Base-by-base conservation (phyloP, 1,140 invertebrate genomes). In the Drosophila orosa region DNA sequence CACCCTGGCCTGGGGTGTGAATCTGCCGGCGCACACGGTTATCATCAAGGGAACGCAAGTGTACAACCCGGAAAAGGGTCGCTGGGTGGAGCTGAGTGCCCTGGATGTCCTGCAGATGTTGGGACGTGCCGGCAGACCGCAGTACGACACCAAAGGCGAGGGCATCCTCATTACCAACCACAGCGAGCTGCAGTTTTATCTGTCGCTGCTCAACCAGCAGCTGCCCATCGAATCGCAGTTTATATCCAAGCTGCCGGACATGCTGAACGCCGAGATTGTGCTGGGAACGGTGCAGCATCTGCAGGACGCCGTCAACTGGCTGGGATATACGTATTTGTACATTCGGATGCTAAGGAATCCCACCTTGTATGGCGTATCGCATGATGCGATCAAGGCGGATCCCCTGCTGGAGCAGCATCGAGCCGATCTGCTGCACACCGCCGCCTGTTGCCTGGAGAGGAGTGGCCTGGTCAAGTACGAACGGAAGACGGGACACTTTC, bases 41-140 rank as follows among this genome's bases (percentile, higher is more conserved):
- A 99, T 99, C 63, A 99, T 99, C 82, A 99, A 99, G 93, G 99
- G 98, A 24, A 99, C 99, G 0, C 98, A 99, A 92, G 96, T 99
- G 44, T 99, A 99, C 92, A 99, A 97, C 91, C 98, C 99, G 1
- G 99, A 99, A 92, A 99, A 99, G 92, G 99, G 99, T 19, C 94
- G 98, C 71, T 99, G 99, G 99, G 97, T 97, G 1, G 99, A 99
- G 93, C 92, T 99, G 24, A 98, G 98, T 48, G 98, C 98, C 35
- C 93, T 99, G 25, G 99, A 99, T 94, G 98, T 99, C 9, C 94
- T 99, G 62, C 98, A 98, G 93, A 99, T 99, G 98, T 93, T 99
- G 84, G 98, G 99, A 73, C 93, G 99, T 90, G 99, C 99, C 56
- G 99, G 99, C 81, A 94, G 99, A 48, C 99, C 99, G 7, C 99